These are phyloP conservation scores for Microctonus hyperodae DNA, from an alignment of 2,888 invertebrate species.

Conservation along the genomic window DNA sequence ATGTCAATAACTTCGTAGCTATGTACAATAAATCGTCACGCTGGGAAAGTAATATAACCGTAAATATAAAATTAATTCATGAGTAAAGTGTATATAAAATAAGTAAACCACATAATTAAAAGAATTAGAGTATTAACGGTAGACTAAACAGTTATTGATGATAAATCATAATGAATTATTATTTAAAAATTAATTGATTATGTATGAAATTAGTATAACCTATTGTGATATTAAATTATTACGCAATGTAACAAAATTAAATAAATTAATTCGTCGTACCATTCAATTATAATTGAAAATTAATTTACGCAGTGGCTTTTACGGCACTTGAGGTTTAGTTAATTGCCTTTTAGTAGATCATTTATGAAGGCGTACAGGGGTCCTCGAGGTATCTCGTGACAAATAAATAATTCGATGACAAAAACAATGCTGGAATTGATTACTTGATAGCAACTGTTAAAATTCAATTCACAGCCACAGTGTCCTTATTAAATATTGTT, in stretches of 20 bases:
- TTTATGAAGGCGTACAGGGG: slow-evolving; percentile 35
- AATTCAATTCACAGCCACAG: slow-evolving; percentile 16
- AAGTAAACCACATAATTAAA: not conserved
- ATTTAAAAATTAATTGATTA: not conserved
- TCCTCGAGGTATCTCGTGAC: slow-evolving; percentile 34
- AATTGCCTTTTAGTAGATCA: slow-evolving; percentile 37
- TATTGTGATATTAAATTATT: slow-evolving; percentile 33
- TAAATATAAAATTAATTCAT: not conserved
- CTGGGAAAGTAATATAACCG: not conserved
- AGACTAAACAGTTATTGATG: not conserved
- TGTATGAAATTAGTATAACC: slow-evolving; percentile 31
- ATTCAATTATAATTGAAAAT: slow-evolving; percentile 40
- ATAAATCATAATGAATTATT: slow-evolving; percentile 3
- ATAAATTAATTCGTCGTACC: slow-evolving; percentile 39
- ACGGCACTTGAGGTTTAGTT: slow-evolving; percentile 39
- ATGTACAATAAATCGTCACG: not conserved
- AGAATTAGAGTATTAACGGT: not conserved
- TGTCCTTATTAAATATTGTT: slow-evolving; percentile 9
- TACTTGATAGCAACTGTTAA: not conserved
- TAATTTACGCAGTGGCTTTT: slow-evolving; percentile 34
- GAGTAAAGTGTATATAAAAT: not conserved
- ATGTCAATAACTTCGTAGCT: slow-evolving; percentile 18
- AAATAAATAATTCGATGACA: slow-evolving; percentile 38
- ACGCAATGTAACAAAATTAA: slow-evolving; percentile 37
- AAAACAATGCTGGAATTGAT: slow-evolving; percentile 24